Base-by-base conservation (phyloP, 2,113 vertebrate species). In the Tor tambroides region DNA sequence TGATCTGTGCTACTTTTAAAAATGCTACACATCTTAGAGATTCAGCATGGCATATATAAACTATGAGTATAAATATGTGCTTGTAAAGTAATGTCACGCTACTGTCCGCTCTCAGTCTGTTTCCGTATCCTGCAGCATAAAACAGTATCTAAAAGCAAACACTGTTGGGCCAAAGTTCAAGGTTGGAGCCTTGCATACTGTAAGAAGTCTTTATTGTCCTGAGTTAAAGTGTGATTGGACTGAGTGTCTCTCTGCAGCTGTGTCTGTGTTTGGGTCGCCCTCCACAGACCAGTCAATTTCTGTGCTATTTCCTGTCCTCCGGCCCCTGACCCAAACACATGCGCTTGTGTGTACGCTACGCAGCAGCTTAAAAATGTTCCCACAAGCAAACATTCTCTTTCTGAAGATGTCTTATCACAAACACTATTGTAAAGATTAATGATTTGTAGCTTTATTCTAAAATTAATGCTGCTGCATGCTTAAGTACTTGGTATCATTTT, bases 291-390 rank as follows among this genome's bases (percentile, higher is more conserved):
- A 26, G 26, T 30, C 61, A 72, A 83, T 88, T 88, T 88, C 51
- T 7, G 23, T 23, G 80, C 87, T 72, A 88, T 86, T 88, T 88
- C 80, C 87, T 88, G 61, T 86, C 84, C 46, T 83, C 84, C 35
- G 5, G 4, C 41, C 28, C 77, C 30, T 49, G 11, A 49, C 11
- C 46, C 46, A 59, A 21, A 78, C 14, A 30, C 46, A 78, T 54
- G 49, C 4, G 1, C 9, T 4, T 23, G 67, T 72, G 32, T 23
- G 32, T 23, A 21, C 19, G 3, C 21, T 41, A 72, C 30, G 6
- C 15, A 32, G 10, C 46, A 49, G 46, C 46, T 49, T 49, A 49
- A 49, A 49, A 3, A 49, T 49, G 46, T 49, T 49, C 46, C 46
- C 46, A 54, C 43, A 56, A 17, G 23, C 43, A 69, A 67, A 74